Evolutionary conservation across 2,113 vertebrate genomes (phyloP), one percentile per base, ranked within the genome.

Genomic region (Oryctolagus cuniculus): DNA sequence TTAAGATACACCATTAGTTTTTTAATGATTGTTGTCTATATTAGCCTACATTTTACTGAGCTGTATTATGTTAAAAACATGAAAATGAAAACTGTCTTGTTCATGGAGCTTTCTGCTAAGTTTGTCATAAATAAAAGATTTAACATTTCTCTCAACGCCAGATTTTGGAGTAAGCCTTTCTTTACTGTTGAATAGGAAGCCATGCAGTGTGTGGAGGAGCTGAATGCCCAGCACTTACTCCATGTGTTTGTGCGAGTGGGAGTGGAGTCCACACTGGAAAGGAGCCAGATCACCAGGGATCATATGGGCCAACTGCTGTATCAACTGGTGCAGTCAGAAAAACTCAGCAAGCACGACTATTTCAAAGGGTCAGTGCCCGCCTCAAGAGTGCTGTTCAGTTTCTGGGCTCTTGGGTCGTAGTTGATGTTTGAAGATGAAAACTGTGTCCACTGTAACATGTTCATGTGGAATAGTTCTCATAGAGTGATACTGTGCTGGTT

Each of bases 241-340:
- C 98, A 99, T 6, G 96, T 99, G 66, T 99, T 99, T 10, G 99
- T 99, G 92, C 98, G 98, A 0, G 98, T 99, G 36, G 99, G 99
- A 24, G 99, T 99, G 96, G 99, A 99, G 97, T 99, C 99, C 0
- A 99, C 99, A 15, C 98, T 99, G 84, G 99, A 99, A 97, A 98
- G 99, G 93, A 99, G 99, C 89, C 99, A 99, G 98, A 99, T 99
- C 97, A 99, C 99, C 93, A 98, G 99, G 97, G 99, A 99, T 96
- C 99, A 99, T 98, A 99, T 99, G 99, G 99, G 99, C 89, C 99
- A 99, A 94, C 97, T 99, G 77, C 95, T 99, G 17, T 98, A 99
- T 97, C 99, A 99, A 97, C 98, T 99, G 97, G 98, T 99, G 92
- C 99, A 99, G 96, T 97, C 98, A 0, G 99, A 98, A 69, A 98